Evolutionary conservation across 2,113 vertebrate species (phyloP).

Genomic region (Entosphenus tridentatus): DNA sequence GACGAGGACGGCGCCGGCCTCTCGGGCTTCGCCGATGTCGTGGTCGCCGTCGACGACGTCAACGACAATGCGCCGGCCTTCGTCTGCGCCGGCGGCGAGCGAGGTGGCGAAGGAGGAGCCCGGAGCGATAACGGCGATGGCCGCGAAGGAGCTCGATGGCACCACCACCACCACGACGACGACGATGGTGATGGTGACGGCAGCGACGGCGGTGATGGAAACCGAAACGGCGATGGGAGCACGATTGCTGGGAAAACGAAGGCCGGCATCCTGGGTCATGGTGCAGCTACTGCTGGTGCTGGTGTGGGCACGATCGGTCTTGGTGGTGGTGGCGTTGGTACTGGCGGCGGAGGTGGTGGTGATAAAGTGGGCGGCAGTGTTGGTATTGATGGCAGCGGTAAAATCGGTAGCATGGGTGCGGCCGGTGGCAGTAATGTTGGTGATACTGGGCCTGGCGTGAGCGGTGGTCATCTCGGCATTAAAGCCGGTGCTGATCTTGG

Average conservation of each 20-base stretch:
- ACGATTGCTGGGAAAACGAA: background rate
- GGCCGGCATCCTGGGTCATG: too few relatives aligned
- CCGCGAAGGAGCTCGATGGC: slow-evolving; percentile 42
- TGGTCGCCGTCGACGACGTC: slow-evolving; percentile 50
- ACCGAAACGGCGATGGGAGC: slow-evolving; percentile 45
- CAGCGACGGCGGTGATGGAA: slow-evolving; percentile 44
- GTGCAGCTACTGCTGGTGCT: too few relatives aligned
- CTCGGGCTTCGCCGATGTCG: slow-evolving; percentile 47
- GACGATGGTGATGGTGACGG: slow-evolving; percentile 59
- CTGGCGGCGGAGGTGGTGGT: too few relatives aligned
- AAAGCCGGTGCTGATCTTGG: too few relatives aligned
- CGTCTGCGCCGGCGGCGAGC: background rate
- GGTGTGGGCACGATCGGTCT: too few relatives aligned
- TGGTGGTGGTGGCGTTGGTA: too few relatives aligned
- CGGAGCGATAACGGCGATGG: slow-evolving; percentile 42
- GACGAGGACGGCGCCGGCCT: slow-evolving; percentile 50
- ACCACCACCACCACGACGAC: slow-evolving; percentile 58
- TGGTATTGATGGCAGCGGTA: too few relatives aligned
- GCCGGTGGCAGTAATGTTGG: too few relatives aligned
- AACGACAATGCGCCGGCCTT: slow-evolving; percentile 80
- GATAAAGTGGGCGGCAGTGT: too few relatives aligned
- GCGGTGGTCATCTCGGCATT: too few relatives aligned
- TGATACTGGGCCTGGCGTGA: too few relatives aligned
- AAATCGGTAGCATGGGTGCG: too few relatives aligned
- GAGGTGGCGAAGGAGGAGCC: slow-evolving; percentile 26